Evolutionary conservation across 2,888 invertebrate genomes (phyloP), one percentile per base, ranked within the genome.

Genomic region (Alsophila aescularia): DNA sequence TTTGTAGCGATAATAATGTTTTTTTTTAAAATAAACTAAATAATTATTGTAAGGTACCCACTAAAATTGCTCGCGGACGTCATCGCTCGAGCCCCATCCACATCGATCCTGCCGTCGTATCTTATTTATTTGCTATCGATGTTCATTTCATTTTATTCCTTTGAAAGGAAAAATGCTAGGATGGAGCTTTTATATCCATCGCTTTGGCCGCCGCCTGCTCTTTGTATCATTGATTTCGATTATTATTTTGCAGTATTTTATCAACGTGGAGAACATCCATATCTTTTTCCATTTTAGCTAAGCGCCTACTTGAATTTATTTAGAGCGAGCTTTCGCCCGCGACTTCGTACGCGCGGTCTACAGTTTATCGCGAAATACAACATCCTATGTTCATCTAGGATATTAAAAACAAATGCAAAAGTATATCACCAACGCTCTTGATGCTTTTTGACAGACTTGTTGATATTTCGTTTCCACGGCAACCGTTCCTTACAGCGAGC

Each of bases 71-170:
- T 58, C 43, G 47, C 52, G 13, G 41, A 50, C 53, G 39, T 47
- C n/a, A n/a, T n/a, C 58, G 58, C 64, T 62, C 57, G 47, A 61
- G 64, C 62, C 47, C 35, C n/a, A n/a, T n/a, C n/a, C 42, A 40
- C 31, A 45, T 42, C 49, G 53, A 57, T 52, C 56, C 43, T 29
- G 58, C 16, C 29, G 31, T 51, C 62, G 63, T 62, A 63, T 67
- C 63, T 69, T 70, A 63, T 67, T n/a, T n/a, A n/a, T n/a, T 69
- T 68, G 60, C 67, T 66, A 62, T 69, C 69, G 59, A 58, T 59
- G 59, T 45, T 68, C 56, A 59, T 67, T 64, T 63, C 53, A 64
- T 62, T 66, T 65, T 54, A 64, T 58, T 50, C 55, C 34, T 58
- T 42, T 60, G 40, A 58, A 62, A 53, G 50, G 64, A 63, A 58